A percentile compares a stretch with the other conserved stretches of the same genome.
Evolutionary conservation across 2,797 vertebrate species (phyloP).

Genomic region (Alosa sapidissima): DNA sequence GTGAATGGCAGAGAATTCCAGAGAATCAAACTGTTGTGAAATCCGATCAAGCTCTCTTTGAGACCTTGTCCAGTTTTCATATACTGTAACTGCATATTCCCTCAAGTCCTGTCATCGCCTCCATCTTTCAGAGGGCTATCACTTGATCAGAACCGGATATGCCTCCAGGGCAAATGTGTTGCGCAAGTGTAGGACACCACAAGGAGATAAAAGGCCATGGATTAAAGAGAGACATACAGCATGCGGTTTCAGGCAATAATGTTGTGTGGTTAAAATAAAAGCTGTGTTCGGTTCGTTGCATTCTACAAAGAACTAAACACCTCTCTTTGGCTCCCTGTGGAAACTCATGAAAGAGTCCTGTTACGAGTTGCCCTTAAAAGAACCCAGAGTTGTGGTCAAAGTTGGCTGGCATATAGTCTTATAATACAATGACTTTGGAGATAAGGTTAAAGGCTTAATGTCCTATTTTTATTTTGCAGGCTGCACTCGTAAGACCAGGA

Average conservation of each 20-base stretch:
- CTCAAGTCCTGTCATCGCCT: not conserved
- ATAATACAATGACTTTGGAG: not conserved
- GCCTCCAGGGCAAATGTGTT: not conserved
- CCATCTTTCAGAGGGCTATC: not conserved
- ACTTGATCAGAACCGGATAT: constrained; percentile 15
- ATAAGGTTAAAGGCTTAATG: not conserved
- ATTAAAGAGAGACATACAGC: not conserved
- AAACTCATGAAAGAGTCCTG: not conserved
- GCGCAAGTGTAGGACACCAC: not conserved
- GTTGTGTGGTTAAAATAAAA: not conserved
- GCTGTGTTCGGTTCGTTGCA: not conserved
- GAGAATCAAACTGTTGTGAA: constrained; percentile 23
- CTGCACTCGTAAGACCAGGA: constrained; percentile 96
- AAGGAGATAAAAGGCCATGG: constrained; percentile 4
- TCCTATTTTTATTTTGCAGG: constrained; percentile 67
- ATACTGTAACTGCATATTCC: constrained; percentile 23
- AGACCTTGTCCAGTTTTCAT: constrained; percentile 23
- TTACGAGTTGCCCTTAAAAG: not conserved
- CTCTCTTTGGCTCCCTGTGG: not conserved
- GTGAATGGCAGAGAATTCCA: not conserved
- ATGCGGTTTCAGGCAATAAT: not conserved
- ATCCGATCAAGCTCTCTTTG: not conserved
- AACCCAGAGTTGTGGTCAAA: not conserved
- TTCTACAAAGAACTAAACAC: constrained; percentile 7
- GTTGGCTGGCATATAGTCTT: not conserved